phyloP scores from a whole-genome alignment of 2,888 invertebrate species.

The Ormia ochracea region DNA sequence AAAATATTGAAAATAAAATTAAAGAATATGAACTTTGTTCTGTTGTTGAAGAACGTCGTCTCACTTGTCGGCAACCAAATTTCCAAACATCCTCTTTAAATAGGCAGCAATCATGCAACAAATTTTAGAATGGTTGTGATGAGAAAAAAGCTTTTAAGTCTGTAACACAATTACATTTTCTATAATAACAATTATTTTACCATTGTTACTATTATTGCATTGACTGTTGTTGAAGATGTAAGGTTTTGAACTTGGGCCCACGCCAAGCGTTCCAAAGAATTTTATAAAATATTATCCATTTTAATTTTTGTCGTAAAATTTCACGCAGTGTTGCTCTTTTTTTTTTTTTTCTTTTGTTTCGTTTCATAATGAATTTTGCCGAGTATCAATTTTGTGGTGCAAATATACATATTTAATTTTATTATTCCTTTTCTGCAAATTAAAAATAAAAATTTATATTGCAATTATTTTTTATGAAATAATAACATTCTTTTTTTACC shows the following conservation, averaged over 20 bases:
- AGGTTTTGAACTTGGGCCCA: too few species aligned
- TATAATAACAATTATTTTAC: slow-evolving; percentile 64
- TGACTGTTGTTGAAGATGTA: neutral
- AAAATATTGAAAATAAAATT: slow-evolving; percentile 19
- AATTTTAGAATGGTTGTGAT: neutral
- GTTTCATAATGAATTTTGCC: slow-evolving; percentile 1
- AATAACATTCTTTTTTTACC: slow-evolving; percentile 15
- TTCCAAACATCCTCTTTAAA: neutral
- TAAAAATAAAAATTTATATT: neutral
- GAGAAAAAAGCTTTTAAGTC: slow-evolving; percentile 53
- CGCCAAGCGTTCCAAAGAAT: too few species aligned
- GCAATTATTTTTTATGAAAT: neutral
- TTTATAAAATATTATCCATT: slow-evolving; percentile 9
- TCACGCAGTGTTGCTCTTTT: neutral
- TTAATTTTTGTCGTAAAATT: neutral
- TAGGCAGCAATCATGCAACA: neutral
- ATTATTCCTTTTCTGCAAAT: slow-evolving; percentile 10
- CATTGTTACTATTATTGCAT: slow-evolving; percentile 61
- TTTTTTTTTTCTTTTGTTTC: neutral
- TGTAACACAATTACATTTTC: slow-evolving; percentile 58
- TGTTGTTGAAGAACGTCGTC: neutral
- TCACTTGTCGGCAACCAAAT: neutral
- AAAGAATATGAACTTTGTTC: slow-evolving; percentile 26
- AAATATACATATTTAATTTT: slow-evolving; percentile 4
- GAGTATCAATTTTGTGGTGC: slow-evolving; percentile 9